phyloP scores from a whole-genome alignment of 2,888 invertebrate species.

The Melanargia galathea region DNA sequence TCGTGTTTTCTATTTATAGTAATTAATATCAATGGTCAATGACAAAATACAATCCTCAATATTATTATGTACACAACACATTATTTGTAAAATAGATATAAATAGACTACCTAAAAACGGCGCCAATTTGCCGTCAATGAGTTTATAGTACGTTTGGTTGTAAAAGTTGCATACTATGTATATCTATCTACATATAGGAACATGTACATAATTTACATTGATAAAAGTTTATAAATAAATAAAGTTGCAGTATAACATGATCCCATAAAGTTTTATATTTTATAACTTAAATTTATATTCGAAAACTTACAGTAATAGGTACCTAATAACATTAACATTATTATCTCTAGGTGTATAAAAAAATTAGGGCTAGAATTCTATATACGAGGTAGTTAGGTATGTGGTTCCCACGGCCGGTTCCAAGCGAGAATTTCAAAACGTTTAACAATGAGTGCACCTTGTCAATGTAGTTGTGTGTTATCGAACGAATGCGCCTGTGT shows the following conservation, averaged over 20 bases:
- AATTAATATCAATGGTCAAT: neutral
- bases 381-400: slow-evolving; percentile 40
- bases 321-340: too few relatives aligned
- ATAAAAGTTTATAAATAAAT: too few relatives aligned
- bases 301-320: too few relatives aligned
- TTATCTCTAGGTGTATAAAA: too few relatives aligned
- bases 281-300: too few relatives aligned
- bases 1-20: slow-evolving; percentile 23
- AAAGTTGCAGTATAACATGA: too few relatives aligned
- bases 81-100: neutral
- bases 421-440: slow-evolving; percentile 71
- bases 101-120: slow-evolving; percentile 35
- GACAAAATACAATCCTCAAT: neutral
- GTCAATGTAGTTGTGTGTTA: slow-evolving; percentile 52
- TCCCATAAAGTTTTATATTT: too few relatives aligned
- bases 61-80: neutral
- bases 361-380: slow-evolving; percentile 30
- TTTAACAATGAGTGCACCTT: slow-evolving; percentile 71
- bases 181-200: slow-evolving; percentile 1
- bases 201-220: neutral
- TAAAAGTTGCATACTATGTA: slow-evolving; percentile 26
- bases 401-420: slow-evolving; percentile 72
- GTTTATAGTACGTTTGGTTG: slow-evolving; percentile 46
- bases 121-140: slow-evolving; percentile 61
- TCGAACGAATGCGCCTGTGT: slow-evolving; percentile 45